Conservation (phyloP, 2,113 vertebrate genomes). For the Podarcis raffonei region DNA sequence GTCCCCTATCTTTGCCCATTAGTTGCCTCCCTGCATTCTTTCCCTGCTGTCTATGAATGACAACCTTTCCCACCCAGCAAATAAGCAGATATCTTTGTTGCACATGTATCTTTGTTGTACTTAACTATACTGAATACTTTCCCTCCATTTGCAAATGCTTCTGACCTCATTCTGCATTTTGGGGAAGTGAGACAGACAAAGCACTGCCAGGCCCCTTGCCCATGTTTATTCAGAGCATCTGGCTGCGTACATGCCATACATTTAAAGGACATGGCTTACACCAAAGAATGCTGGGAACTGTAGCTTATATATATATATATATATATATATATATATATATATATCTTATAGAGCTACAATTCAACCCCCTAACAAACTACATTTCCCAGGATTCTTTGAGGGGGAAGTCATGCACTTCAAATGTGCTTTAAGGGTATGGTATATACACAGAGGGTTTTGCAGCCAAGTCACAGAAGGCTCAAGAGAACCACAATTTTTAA, state of each 20-base stretch:
- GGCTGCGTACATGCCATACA: too few relatives aligned
- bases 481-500: background rate
- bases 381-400: too few relatives aligned
- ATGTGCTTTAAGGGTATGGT: too few relatives aligned
- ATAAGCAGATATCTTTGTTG: background rate
- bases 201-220: background rate
- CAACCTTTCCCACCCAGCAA: background rate
- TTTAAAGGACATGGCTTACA: too few relatives aligned
- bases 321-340: too few relatives aligned
- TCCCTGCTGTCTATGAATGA: slow-evolving; percentile 19
- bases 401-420: too few relatives aligned
- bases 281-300: too few relatives aligned
- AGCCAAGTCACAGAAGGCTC: background rate
- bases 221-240: background rate
- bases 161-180: background rate
- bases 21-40: background rate
- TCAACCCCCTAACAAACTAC: too few relatives aligned
- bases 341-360: too few relatives aligned
- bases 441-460: background rate
- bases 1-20: slow-evolving; percentile 46
- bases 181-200: background rate
- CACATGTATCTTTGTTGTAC: background rate
- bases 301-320: too few relatives aligned
- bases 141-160: background rate
- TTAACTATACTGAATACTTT: background rate